These are phyloP conservation scores for Tillus elongatus DNA, from an alignment of 2,888 invertebrate genomes.

Conservation along the genomic window DNA sequence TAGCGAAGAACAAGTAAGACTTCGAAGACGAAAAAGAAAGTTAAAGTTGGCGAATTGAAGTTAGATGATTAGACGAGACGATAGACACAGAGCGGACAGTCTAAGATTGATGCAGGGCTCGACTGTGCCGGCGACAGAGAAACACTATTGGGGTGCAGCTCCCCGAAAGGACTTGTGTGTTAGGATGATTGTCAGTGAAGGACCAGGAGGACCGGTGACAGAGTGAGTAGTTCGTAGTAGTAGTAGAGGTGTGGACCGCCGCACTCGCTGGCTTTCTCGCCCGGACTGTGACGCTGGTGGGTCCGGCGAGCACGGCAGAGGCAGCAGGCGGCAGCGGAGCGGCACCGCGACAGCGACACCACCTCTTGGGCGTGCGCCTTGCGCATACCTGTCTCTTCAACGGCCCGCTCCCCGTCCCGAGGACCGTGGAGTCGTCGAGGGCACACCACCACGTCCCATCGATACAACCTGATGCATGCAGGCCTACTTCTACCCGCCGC, in stretches of 20 bases:
- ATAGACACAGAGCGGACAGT: too few relatives aligned
- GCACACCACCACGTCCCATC: slow-evolving; percentile 31
- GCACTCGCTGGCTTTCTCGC: slow-evolving; percentile 50
- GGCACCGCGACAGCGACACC: slow-evolving; percentile 22
- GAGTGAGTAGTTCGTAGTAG: slow-evolving; percentile 39
- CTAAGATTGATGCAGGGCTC: too few relatives aligned
- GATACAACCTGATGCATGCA: slow-evolving; percentile 41
- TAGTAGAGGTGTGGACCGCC: slow-evolving; percentile 46
- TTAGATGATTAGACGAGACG: too few relatives aligned
- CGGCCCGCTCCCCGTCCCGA: slow-evolving; percentile 21
- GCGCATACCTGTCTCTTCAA: too few relatives aligned
- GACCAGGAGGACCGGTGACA: slow-evolving; percentile 32
- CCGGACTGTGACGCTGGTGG: too few relatives aligned
- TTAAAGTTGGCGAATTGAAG: slow-evolving; percentile 1
- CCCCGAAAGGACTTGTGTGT: slow-evolving; percentile 7
- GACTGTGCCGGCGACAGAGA: too few relatives aligned
- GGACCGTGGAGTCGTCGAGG: too few relatives aligned
- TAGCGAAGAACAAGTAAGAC: too few relatives aligned
- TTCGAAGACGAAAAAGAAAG: too few relatives aligned
- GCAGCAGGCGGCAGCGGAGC: slow-evolving; percentile 33
- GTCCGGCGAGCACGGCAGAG: too few relatives aligned
- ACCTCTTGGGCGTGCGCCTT: slow-evolving; percentile 18
- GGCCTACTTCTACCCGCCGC: slow-evolving; percentile 17
- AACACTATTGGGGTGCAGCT: too few relatives aligned
- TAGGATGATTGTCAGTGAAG: not conserved